Percentiles rank a stretch among this genome's conserved stretches.
Conservation (phyloP, 2,888 invertebrate genomes). For the Dynastes grantii region DNA sequence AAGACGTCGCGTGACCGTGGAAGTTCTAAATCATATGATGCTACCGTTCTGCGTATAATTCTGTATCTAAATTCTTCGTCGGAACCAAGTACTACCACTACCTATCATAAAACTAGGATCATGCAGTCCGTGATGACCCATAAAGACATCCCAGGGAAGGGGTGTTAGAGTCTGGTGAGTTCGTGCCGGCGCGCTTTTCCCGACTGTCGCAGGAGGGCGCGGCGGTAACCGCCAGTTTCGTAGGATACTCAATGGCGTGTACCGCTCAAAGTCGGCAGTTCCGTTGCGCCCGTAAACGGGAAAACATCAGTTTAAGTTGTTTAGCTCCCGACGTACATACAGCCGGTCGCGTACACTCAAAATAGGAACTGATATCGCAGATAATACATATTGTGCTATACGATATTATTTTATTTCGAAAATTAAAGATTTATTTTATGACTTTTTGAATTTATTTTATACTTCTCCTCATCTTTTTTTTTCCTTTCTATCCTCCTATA, state of each 20-base stretch:
- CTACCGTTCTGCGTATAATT: constrained; percentile 6
- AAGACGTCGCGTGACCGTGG: no score
- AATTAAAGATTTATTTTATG: neutral
- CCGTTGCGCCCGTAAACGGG: constrained; percentile 55
- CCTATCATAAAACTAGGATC: constrained; percentile 60
- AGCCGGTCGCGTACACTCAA: constrained; percentile 8
- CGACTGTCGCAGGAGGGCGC: constrained; percentile 58
- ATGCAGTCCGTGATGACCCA: constrained; percentile 62
- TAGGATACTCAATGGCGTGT: constrained; percentile 63
- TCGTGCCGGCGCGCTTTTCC: constrained; percentile 21
- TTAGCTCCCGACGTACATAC: constrained; percentile 7
- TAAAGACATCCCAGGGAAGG: constrained; percentile 57
- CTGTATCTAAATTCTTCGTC: constrained; percentile 37
- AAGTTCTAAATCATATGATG: neutral
- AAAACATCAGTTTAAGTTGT: constrained; percentile 51
- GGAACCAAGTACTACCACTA: constrained; percentile 35
- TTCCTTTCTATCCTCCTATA: neutral
- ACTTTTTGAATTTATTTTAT: neutral
- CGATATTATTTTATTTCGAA: neutral
- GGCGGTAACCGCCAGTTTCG: constrained; percentile 57
- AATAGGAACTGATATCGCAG: neutral
- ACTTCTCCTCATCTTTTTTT: neutral
- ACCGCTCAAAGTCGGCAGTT: constrained; percentile 60
- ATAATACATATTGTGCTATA: neutral
- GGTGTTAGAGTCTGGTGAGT: constrained; percentile 54